A percentile compares a stretch with the other conserved stretches of the same genome.
Evolutionary conservation across 53 echinoderm and acorn worm genomes (phyloP).

Genomic region (Antedon mediterranea): DNA sequence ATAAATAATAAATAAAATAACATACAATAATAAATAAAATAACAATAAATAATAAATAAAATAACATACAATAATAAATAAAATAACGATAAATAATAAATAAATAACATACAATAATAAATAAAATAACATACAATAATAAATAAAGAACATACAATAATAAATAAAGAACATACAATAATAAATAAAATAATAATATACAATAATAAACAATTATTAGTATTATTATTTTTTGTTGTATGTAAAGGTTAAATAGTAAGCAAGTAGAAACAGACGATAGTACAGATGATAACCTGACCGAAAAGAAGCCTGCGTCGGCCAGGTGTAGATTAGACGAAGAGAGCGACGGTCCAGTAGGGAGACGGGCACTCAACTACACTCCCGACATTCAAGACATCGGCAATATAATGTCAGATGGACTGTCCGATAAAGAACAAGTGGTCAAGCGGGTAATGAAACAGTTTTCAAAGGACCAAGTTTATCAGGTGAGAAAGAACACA

Average conservation of each 20-base stretch:
- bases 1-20: too few relatives aligned
- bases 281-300: neutral
- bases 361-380: constrained; percentile 9
- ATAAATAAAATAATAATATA: too few relatives aligned
- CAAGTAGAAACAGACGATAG: neutral
- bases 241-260: neutral
- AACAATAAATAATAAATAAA: too few relatives aligned
- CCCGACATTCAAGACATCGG: constrained; percentile 37
- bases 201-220: neutral
- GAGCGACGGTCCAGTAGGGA: neutral
- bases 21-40: too few relatives aligned
- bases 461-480: constrained; percentile 77
- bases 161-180: too few relatives aligned
- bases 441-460: constrained; percentile 83
- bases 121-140: too few relatives aligned
- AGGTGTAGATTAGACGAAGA: neutral
- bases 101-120: too few relatives aligned
- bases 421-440: constrained; percentile 85
- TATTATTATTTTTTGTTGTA: neutral
- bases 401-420: constrained; percentile 58
- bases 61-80: too few relatives aligned
- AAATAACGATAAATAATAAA: too few relatives aligned
- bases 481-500: constrained; percentile 45
- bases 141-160: too few relatives aligned
- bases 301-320: neutral